A percentile compares a stretch with the other conserved stretches of the same genome.
These are phyloP conservation scores for Nicator chloris DNA, from an alignment of 2,113 vertebrate species.

Conservation along the genomic window DNA sequence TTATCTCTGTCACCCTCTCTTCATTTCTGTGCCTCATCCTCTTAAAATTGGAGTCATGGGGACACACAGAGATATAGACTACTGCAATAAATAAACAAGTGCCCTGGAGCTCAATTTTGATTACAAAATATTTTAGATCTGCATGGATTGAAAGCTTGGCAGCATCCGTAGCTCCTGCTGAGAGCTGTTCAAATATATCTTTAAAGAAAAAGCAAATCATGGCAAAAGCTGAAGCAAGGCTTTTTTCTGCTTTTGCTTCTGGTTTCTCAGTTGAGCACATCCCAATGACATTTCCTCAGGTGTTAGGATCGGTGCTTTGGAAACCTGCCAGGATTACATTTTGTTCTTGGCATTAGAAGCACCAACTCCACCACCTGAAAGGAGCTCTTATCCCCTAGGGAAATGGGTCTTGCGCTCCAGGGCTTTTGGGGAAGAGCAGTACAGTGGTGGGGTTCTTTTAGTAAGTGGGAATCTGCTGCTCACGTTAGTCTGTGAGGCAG, in stretches of 20 bases:
- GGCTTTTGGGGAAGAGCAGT: not conserved
- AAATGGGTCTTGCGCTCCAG: not conserved
- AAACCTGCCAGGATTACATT: not conserved
- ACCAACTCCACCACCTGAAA: not conserved
- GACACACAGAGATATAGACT: not conserved
- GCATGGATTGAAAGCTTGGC: not conserved
- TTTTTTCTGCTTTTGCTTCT: not conserved
- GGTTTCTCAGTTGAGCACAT: not conserved
- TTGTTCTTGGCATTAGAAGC: not conserved
- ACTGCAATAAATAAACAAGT: not conserved
- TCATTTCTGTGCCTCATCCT: not conserved
- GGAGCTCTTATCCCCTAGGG: not conserved
- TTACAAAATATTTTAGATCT: conserved; percentile 9
- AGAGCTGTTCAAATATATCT: not conserved
- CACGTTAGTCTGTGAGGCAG: not conserved
- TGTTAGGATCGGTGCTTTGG: not conserved
- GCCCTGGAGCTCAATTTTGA: not conserved
- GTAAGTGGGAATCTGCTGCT: not conserved
- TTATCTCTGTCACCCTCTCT: not conserved
- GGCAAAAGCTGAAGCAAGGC: not conserved
- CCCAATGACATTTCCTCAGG: not conserved
- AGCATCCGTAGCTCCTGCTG: not conserved
- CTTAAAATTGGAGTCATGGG: not conserved
- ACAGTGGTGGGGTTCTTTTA: fast-evolving
- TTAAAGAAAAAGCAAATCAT: not conserved